Percentiles rank a stretch among this genome's conserved stretches.
These are phyloP conservation scores for Chlorodrepanis virens DNA, from an alignment of 2,113 vertebrate species.

Conservation along the genomic window DNA sequence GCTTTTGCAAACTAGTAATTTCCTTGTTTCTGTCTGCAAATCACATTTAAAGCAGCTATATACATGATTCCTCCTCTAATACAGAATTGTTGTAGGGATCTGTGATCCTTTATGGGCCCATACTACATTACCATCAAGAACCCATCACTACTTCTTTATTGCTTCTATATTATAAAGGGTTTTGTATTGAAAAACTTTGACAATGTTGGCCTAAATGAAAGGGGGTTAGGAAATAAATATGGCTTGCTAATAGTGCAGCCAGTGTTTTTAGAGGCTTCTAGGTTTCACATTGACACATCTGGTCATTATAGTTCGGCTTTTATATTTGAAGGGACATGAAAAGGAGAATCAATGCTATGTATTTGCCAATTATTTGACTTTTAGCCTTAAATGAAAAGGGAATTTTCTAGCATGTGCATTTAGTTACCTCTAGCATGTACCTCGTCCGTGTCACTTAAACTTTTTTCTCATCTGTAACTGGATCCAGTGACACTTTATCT, in stretches of 20 bases:
- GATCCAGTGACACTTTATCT: not conserved
- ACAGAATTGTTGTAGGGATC: not conserved
- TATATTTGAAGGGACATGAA: not conserved
- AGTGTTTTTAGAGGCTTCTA: not conserved
- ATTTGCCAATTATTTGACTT: not conserved
- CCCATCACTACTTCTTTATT: not conserved
- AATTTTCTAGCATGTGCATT: not conserved
- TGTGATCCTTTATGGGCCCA: not conserved
- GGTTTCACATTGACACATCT: not conserved
- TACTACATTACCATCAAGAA: not conserved
- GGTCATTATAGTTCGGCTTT: not conserved
- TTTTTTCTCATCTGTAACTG: constrained; percentile 4
- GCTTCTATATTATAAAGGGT: not conserved
- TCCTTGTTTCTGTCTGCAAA: not conserved
- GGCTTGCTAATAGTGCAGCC: not conserved
- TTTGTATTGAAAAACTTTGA: not conserved
- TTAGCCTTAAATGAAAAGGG: not conserved
- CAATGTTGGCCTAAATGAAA: not conserved
- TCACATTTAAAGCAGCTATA: not conserved
- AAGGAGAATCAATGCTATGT: not conserved
- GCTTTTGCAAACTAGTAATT: not conserved
- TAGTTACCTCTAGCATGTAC: not conserved
- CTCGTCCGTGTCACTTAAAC: not conserved
- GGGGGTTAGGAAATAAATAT: not conserved
- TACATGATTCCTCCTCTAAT: not conserved